These are phyloP conservation scores for Dipus sagitta DNA, from an alignment of 2,797 vertebrate genomes.

Conservation along the genomic window DNA sequence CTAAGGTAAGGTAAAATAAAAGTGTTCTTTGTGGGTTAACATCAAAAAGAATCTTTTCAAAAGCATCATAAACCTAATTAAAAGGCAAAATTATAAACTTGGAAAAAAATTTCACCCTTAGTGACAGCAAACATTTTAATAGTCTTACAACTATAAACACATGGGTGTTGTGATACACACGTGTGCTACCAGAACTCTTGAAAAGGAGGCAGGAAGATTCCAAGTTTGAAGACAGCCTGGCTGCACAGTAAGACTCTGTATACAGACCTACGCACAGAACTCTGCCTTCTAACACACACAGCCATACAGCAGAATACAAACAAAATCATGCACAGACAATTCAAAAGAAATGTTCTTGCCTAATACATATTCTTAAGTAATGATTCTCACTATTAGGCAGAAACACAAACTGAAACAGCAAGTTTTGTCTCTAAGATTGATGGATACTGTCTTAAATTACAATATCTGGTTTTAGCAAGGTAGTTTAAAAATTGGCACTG, in stretches of 20 bases:
- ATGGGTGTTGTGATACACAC: background rate
- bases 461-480: background rate
- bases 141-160: background rate
- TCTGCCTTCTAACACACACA: background rate
- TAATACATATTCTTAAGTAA: background rate
- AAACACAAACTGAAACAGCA: background rate
- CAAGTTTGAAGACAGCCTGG: too few species aligned
- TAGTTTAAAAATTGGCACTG: constrained; percentile 20
- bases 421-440: constrained; percentile 33
- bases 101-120: constrained; percentile 41
- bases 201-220: background rate
- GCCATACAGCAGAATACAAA: background rate
- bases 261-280: background rate
- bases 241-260: background rate
- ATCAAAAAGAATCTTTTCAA: constrained; percentile 25
- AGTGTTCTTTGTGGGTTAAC: background rate
- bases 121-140: background rate
- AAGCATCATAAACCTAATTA: constrained; percentile 40
- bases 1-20: constrained; percentile 11
- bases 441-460: background rate
- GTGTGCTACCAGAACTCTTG: background rate
- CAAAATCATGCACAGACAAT: background rate
- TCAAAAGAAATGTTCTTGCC: background rate
- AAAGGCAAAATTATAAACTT: constrained; percentile 37
- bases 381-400: constrained; percentile 21